phyloP scores from a whole-genome alignment of 2,113 vertebrate genomes.

The Engraulis encrasicolus region DNA sequence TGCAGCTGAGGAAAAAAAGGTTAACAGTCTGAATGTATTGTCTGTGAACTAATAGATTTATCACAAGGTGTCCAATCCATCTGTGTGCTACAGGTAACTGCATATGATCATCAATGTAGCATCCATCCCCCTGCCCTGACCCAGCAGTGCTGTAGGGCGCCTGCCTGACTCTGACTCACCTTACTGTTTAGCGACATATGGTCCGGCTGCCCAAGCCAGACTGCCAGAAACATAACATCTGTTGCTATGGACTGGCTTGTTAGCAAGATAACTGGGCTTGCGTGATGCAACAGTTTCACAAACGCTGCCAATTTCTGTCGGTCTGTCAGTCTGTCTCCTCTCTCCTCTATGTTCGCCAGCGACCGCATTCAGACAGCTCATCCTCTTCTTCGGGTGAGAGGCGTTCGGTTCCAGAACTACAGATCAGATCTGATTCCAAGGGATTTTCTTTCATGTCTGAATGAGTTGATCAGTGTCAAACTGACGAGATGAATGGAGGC shows the following conservation, averaged over 20 bases:
- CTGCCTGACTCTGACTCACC: background rate
- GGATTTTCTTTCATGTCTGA: background rate
- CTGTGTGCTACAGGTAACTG: constrained; percentile 7
- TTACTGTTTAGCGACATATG: constrained; percentile 14
- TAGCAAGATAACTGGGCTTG: background rate
- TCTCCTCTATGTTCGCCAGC: background rate
- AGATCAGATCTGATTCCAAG: background rate
- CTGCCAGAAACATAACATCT: constrained; percentile 4
- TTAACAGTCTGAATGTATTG: too few relatives aligned
- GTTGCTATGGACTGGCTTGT: constrained; percentile 5
- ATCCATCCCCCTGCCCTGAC: background rate
- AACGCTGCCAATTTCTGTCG: background rate
- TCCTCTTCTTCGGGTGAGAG: too few relatives aligned
- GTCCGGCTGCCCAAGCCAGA: background rate
- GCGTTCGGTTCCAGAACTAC: background rate
- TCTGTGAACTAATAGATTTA: background rate
- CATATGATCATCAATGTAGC: background rate
- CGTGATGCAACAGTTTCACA: constrained; percentile 9
- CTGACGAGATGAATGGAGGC: background rate
- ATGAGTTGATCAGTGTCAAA: background rate
- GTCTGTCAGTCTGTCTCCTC: background rate
- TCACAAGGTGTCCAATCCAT: constrained; percentile 11
- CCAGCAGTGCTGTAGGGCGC: background rate
- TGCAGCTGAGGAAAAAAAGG: too few relatives aligned
- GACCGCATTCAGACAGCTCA: background rate